A percentile compares a stretch with the other conserved stretches of the same genome.
phyloP scores from a whole-genome alignment of 1,140 invertebrate species.

The Pararge aegeria region DNA sequence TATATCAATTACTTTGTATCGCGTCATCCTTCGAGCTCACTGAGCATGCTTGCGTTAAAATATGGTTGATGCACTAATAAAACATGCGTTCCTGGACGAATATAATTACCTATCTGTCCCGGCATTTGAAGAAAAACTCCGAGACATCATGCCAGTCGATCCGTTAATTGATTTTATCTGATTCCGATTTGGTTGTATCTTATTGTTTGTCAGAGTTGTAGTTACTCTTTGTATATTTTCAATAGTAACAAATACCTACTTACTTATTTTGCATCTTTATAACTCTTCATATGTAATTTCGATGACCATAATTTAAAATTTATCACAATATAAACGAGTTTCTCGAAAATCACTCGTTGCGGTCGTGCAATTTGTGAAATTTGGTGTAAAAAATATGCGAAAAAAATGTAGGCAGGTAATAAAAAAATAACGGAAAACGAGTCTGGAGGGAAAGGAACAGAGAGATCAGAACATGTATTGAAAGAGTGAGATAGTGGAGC shows the following conservation, averaged over 20 bases:
- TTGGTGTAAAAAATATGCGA: conserved; percentile 57
- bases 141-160: too few species aligned
- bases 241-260: neutral
- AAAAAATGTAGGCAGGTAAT: conserved; percentile 50
- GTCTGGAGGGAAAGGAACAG: conserved; percentile 45
- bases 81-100: too few species aligned
- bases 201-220: too few species aligned
- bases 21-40: neutral
- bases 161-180: too few species aligned
- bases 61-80: neutral
- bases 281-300: neutral
- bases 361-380: conserved; percentile 70
- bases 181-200: too few species aligned
- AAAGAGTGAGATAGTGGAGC: conserved; percentile 45
- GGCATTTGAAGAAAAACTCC: too few species aligned
- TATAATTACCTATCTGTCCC: too few species aligned
- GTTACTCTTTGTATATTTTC: neutral
- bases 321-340: conserved; percentile 28
- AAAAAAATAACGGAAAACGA: conserved; percentile 69
- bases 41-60: neutral
- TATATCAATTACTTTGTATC: neutral
- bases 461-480: conserved; percentile 19
- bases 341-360: conserved; percentile 19
- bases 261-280: too few species aligned
- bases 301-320: conserved; percentile 11